phyloP scores from a whole-genome alignment of 2,888 invertebrate genomes.

The Microlaimidae sp. region DNA sequence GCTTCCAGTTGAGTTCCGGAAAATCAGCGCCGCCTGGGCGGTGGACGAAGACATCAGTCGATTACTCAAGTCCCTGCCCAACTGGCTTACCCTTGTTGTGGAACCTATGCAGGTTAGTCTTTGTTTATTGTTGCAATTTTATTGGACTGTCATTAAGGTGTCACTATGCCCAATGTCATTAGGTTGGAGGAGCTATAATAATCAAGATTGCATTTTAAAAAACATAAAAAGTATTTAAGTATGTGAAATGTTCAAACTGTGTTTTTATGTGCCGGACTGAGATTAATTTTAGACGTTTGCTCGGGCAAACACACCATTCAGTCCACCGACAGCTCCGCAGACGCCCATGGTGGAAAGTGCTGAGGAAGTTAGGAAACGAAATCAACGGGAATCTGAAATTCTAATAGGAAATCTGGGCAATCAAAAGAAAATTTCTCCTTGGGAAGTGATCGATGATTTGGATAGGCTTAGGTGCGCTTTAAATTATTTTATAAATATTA shows the following conservation, averaged over 20 bases:
- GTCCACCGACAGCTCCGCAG: conserved; percentile 3
- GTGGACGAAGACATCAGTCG: conserved; percentile 85
- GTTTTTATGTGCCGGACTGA: too few relatives aligned
- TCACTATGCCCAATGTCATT: too few relatives aligned
- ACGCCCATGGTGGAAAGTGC: conserved; percentile 34
- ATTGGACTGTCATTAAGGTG: too few relatives aligned
- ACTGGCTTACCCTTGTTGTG: conserved; percentile 40
- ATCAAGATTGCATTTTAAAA: too few relatives aligned
- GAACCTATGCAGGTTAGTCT: not conserved
- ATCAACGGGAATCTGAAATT: conserved; percentile 75
- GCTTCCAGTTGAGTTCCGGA: conserved; percentile 42
- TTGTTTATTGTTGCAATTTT: too few relatives aligned
- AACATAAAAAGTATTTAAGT: too few relatives aligned
- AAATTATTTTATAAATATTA: too few relatives aligned
- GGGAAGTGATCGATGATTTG: conserved; percentile 70
- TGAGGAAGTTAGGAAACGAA: conserved; percentile 57
- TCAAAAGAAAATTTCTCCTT: conserved; percentile 39
- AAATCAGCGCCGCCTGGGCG: conserved; percentile 70
- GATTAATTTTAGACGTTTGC: too few relatives aligned
- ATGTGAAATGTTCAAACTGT: too few relatives aligned
- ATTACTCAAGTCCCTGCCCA: conserved; percentile 66
- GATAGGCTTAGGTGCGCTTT: too few relatives aligned
- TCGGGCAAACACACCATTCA: too few relatives aligned
- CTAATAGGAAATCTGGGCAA: conserved; percentile 59
- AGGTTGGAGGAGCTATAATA: too few relatives aligned